Percentiles rank a stretch among this genome's conserved stretches.
Conservation (phyloP, 2,113 vertebrate species). For the Lagopus leucura region DNA sequence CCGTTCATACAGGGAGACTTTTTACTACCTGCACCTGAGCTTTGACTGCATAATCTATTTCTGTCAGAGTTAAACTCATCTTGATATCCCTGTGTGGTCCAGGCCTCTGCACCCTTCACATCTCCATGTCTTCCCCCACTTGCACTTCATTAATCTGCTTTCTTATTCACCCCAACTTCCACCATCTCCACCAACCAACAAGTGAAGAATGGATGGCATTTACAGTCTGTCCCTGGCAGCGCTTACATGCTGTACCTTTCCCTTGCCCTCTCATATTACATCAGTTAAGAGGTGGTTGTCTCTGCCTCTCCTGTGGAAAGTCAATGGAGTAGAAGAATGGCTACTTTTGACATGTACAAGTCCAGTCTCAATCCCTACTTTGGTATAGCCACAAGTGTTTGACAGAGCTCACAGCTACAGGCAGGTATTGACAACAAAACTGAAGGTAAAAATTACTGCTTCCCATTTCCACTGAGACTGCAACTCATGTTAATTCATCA, state of each 20-base stretch:
- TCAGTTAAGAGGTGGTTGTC: neutral
- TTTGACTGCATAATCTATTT: neutral
- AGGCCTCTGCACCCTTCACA: neutral
- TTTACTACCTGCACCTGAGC: neutral
- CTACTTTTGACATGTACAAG: neutral
- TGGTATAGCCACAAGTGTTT: accelerated
- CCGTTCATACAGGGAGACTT: neutral
- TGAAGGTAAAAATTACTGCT: neutral
- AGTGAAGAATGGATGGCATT: neutral
- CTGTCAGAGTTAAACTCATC: neutral
- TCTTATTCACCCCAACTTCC: neutral
- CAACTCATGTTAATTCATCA: constrained; percentile 6
- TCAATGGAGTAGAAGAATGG: neutral
- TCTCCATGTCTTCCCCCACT: neutral
- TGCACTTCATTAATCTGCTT: neutral
- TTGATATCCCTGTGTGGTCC: neutral
- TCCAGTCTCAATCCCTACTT: neutral
- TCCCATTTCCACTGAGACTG: neutral
- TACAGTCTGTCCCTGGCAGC: neutral
- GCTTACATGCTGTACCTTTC: neutral
- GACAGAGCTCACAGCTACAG: neutral
- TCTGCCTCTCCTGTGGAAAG: neutral
- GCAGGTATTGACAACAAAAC: neutral
- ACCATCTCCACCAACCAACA: neutral
- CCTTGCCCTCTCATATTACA: neutral